Evolutionary conservation across 2,797 vertebrate genomes (phyloP), one percentile per base, ranked within the genome.

Genomic region (Cuniculus paca): DNA sequence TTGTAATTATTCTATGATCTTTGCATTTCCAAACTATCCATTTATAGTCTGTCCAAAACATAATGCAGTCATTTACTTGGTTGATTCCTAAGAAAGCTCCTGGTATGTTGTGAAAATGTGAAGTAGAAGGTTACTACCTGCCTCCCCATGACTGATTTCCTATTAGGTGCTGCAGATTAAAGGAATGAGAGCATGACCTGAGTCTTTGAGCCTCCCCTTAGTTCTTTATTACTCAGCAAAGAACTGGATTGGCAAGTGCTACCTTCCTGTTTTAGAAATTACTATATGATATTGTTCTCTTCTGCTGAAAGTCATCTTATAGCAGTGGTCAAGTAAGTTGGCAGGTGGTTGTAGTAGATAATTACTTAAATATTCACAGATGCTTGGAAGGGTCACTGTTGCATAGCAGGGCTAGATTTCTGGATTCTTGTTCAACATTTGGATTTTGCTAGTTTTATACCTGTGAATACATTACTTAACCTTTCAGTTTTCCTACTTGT

Each of bases 51-150:
- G 16, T 88, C 12, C 20, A 68, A 63, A 95, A 81, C 68, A 65
- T 90, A 90, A 95, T 90, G 80, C 83, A 72, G 52, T 28, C 85
- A 36, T 89, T 91, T 91, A 68, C 92, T 50, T 74, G 89, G 34
- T 65, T 90, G 75, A 63, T 60, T 82, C 60, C 77, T 80, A 88
- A 65, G 82, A 95, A 95, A 88, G 86, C 74, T 13, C 36, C 54
- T 22, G 19, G 63, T 83, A 52, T 34, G 11, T 56, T 85, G 72
- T 94, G 77, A 88, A 95, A 94, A 78, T 82, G 86, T 81, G 63
- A 95, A 86, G 61, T 72, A 54, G 68, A 74, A 88, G 90, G 79
- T 91, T 61, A 65, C 50, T 86, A 5, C 82, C 75, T 81, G n/a
- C 34, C 63, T 85, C 22, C 74, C 36, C 34, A 88, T 74, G 45